A percentile compares a stretch with the other conserved stretches of the same genome.
These are phyloP conservation scores for Xylota segnis DNA, from an alignment of 2,888 invertebrate species.

Conservation along the genomic window DNA sequence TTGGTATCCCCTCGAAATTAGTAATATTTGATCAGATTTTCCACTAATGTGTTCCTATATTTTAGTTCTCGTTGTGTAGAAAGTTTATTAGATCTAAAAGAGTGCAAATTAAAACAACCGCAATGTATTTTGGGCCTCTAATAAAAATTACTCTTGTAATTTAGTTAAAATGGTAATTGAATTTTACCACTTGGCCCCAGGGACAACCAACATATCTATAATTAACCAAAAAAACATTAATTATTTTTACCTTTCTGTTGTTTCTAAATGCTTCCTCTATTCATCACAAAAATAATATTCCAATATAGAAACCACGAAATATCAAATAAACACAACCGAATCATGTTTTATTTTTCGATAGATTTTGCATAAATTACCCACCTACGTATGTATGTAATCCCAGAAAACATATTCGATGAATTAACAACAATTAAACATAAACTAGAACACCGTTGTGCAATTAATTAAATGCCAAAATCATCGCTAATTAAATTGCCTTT, in stretches of 20 bases:
- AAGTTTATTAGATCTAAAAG: too few species aligned
- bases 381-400: neutral
- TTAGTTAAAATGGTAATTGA: too few species aligned
- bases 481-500: slow-evolving; percentile 55
- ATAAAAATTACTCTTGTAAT: too few species aligned
- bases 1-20: too few species aligned
- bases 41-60: too few species aligned
- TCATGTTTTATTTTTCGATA: neutral
- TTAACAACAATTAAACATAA: neutral
- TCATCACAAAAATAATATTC: neutral
- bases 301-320: neutral
- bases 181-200: too few species aligned
- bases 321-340: neutral
- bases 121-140: too few species aligned
- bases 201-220: too few species aligned
- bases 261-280: neutral
- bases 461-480: slow-evolving; percentile 60
- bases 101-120: too few species aligned
- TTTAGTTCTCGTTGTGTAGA: too few species aligned
- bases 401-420: neutral
- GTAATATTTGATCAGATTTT: too few species aligned
- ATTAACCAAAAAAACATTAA: too few species aligned
- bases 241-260: neutral
- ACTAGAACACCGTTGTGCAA: slow-evolving; percentile 25
- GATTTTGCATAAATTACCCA: neutral